A percentile compares a stretch with the other conserved stretches of the same genome.
These are phyloP conservation scores for Sesia bembeciformis DNA, from an alignment of 2,888 invertebrate species.

Conservation along the genomic window DNA sequence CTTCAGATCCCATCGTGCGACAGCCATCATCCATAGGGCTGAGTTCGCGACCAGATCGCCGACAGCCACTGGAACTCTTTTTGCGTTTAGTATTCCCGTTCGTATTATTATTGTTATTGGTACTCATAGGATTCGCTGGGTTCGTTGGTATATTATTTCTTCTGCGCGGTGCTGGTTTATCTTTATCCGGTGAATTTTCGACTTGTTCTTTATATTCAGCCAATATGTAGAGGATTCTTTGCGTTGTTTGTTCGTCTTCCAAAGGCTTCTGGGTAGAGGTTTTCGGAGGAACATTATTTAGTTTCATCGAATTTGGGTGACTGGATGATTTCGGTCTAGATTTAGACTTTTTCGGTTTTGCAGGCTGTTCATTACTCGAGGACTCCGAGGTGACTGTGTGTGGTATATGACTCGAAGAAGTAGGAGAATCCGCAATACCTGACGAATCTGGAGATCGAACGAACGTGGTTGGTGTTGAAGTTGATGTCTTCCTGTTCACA, in stretches of 20 bases:
- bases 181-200: constrained; percentile 86
- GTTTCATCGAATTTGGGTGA: constrained; percentile 75
- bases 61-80: constrained; percentile 77
- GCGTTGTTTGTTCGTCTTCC: constrained; percentile 87
- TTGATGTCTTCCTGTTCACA: constrained; percentile 54
- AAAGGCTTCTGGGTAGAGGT: constrained; percentile 79
- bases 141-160: constrained; percentile 83
- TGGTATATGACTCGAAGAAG: constrained; percentile 45
- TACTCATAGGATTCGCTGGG: constrained; percentile 46
- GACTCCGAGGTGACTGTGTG: constrained; percentile 44
- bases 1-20: constrained; percentile 83
- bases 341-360: constrained; percentile 40
- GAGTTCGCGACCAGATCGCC: constrained; percentile 72
- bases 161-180: constrained; percentile 85
- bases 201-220: constrained; percentile 87
- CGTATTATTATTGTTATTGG: neutral
- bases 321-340: constrained; percentile 71
- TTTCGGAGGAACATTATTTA: constrained; percentile 76
- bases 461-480: constrained; percentile 41
- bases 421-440: constrained; percentile 43
- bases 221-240: constrained; percentile 84
- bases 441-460: constrained; percentile 60
- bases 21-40: constrained; percentile 80
- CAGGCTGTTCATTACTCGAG: constrained; percentile 26
- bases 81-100: constrained; percentile 79